Evolutionary conservation across 1,140 invertebrate species (phyloP), one percentile per base, ranked within the genome.

Genomic region (Meteorus sp.): DNA sequence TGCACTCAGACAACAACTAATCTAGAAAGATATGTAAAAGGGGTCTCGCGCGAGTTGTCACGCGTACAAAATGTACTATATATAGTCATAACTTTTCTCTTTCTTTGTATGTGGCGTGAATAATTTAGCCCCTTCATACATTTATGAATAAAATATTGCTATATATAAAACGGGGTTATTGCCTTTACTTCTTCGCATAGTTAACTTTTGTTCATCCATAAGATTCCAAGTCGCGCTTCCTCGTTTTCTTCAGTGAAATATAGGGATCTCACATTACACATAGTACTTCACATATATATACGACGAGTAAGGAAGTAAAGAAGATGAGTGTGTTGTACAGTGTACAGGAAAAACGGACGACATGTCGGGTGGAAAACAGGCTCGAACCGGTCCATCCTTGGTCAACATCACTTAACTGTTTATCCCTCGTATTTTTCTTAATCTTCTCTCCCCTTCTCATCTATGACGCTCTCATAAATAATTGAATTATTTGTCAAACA

Each of bases 401-500:
- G 8, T 8, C 13, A 39, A 39, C 35, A n/a, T n/a, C n/a, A n/a
- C n/a, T 7, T 39, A 29, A 29, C 27, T 29, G 27, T 39, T 39
- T 39, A 7, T 13, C 11, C 3, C 15, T 4, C 8, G 3, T 13
- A 4, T 39, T 39, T 39, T 39, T 33, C 11, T 11, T 11, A 6
- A 15, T 13, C 15, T 39, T 7, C 35, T 39, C 11, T 15, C n/a
- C n/a, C n/a, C n/a, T n/a, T n/a, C n/a, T n/a, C n/a, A n/a, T n/a
- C n/a, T n/a, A n/a, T n/a, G n/a, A n/a, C n/a, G 13, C 8, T 11
- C 35, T 39, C 35, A 39, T 39, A 39, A 39, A 39, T 39, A n/a
- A 39, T 39, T 39, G 35, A 39, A 39, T 39, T 39, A 13, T 39
- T 39, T 13, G 8, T 39, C 35, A n/a, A n/a, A n/a, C n/a, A n/a